These are phyloP conservation scores for Bovichtus diacanthus DNA, from an alignment of 2,797 vertebrate species.

Conservation along the genomic window DNA sequence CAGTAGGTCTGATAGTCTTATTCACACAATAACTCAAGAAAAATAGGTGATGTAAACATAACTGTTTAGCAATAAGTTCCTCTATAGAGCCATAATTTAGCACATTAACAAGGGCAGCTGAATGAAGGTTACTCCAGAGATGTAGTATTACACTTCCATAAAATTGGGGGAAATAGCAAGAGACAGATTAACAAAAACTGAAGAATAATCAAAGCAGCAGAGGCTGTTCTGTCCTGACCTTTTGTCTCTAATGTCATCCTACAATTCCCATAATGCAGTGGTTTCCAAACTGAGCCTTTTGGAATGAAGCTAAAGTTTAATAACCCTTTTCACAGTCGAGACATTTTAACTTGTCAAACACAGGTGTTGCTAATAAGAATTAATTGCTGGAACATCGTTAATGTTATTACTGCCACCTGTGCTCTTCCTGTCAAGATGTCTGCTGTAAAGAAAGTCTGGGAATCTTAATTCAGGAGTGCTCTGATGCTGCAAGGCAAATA, in stretches of 20 bases:
- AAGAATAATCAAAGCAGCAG: background rate
- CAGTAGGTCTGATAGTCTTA: background rate
- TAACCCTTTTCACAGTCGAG: background rate
- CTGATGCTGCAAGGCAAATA: background rate
- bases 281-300: background rate
- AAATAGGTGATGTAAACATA: background rate
- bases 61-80: background rate
- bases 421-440: background rate
- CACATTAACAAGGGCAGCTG: background rate
- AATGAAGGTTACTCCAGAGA: background rate
- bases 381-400: background rate
- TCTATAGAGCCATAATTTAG: background rate
- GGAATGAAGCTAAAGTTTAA: background rate
- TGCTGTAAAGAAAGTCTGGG: background rate
- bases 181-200: background rate
- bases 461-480: background rate
- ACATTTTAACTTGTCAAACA: background rate
- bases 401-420: background rate
- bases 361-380: conserved; percentile 5
- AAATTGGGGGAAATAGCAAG: background rate
- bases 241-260: background rate
- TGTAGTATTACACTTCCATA: background rate
- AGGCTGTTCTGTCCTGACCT: background rate
- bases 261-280: background rate
- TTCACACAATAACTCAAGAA: background rate